Percentiles rank a stretch among this genome's conserved stretches.
phyloP scores from a whole-genome alignment of 2,113 vertebrate genomes.

The Tyrannus savana region DNA sequence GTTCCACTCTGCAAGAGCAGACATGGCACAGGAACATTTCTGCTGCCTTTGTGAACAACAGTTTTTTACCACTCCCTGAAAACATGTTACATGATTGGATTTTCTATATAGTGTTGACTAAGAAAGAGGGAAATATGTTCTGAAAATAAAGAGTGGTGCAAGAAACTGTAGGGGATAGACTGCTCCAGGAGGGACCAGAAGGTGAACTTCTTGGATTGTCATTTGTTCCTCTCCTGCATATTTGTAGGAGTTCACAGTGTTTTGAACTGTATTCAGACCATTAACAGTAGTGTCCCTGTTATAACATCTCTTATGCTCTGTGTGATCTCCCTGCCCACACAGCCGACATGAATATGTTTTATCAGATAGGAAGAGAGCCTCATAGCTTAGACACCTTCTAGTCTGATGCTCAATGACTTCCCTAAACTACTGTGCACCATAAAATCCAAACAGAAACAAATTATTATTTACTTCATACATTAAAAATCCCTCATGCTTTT shows the following conservation, averaged over 20 bases:
- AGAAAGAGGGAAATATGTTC: background rate
- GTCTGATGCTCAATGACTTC: rapidly evolving
- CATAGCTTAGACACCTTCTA: background rate
- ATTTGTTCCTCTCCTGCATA: background rate
- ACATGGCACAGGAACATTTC: rapidly evolving
- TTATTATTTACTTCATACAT: background rate
- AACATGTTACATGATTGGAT: background rate
- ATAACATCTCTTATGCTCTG: background rate
- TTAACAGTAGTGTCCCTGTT: background rate
- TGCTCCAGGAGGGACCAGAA: background rate
- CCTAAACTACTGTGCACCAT: background rate
- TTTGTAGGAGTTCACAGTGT: background rate
- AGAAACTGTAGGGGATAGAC: background rate
- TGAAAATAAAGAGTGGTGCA: background rate
- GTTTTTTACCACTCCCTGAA: background rate
- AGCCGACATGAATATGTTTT: background rate
- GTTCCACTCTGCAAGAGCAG: background rate
- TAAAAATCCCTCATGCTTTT: background rate
- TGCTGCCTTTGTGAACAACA: background rate
- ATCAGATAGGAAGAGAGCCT: background rate
- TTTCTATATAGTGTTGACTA: background rate
- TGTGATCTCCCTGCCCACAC: rapidly evolving
- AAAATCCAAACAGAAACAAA: background rate
- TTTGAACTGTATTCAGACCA: background rate
- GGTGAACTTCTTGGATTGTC: background rate